Conservation (phyloP, 2,888 invertebrate genomes). For the Drosophila meridionalis region DNA sequence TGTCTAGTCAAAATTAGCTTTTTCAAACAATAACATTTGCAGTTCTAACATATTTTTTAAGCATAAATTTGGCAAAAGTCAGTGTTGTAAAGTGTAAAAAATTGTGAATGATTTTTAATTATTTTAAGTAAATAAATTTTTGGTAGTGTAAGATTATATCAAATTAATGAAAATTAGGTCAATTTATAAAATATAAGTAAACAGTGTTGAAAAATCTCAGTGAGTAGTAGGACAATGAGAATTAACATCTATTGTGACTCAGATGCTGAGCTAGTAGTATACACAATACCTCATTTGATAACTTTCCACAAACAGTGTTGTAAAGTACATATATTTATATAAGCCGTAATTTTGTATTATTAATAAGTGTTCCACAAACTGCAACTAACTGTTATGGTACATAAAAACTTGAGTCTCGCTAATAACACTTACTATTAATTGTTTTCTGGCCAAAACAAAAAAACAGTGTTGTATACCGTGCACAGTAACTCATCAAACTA, state of each 20-base stretch:
- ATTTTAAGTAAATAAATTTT: neutral
- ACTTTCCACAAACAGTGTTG: neutral
- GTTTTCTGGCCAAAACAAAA: neutral
- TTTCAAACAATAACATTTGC: too few species aligned
- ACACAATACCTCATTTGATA: neutral
- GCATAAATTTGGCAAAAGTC: neutral
- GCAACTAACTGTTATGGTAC: neutral
- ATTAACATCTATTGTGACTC: too few species aligned
- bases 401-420: neutral
- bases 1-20: too few species aligned
- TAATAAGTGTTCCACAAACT: neutral
- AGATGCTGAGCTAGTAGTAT: neutral
- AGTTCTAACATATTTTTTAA: too few species aligned
- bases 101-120: neutral
- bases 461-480: constrained; percentile 1
- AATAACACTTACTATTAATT: neutral
- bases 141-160: neutral
- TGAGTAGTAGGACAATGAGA: too few species aligned
- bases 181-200: too few species aligned
- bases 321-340: neutral
- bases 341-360: too few species aligned
- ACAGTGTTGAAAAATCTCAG: too few species aligned
- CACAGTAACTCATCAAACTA: constrained; percentile 4
- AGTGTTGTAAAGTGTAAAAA: neutral
- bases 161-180: too few species aligned